Conservation (phyloP, 2,113 vertebrate species). For the Sapajus apella region DNA sequence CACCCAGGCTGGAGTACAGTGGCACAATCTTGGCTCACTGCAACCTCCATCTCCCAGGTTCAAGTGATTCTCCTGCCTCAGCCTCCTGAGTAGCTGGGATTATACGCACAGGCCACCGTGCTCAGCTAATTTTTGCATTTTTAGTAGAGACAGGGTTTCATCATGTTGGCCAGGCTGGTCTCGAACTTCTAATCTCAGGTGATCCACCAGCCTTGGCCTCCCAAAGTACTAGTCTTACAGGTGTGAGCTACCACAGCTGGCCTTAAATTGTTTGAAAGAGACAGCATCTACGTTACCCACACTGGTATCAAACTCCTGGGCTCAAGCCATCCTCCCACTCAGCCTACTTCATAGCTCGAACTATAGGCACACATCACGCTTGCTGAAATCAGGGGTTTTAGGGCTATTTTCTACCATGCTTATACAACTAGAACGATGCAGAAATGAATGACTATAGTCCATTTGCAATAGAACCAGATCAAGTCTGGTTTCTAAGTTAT, state of each 20-base stretch:
- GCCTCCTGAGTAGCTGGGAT: too few relatives aligned
- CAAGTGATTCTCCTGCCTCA: too few relatives aligned
- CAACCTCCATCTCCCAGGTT: too few relatives aligned
- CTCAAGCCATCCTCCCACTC: background rate
- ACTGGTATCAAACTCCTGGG: background rate
- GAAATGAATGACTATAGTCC: background rate
- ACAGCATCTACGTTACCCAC: too few relatives aligned
- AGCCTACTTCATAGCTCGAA: background rate
- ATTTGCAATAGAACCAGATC: background rate
- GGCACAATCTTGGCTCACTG: too few relatives aligned
- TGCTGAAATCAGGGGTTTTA: background rate
- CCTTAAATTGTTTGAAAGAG: too few relatives aligned
- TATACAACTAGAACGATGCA: background rate
- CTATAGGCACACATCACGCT: background rate
- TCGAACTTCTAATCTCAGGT: background rate
- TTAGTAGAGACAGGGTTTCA: background rate
- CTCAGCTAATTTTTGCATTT: too few relatives aligned
- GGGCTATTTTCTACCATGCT: background rate
- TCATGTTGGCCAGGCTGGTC: background rate
- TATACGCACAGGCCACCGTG: too few relatives aligned
- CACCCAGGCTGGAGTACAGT: too few relatives aligned
- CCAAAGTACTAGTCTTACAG: too few relatives aligned
- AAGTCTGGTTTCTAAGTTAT: slow-evolving; percentile 30
- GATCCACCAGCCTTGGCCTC: background rate
- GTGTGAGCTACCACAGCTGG: too few relatives aligned